phyloP scores from a whole-genome alignment of 2,797 vertebrate species.

The Coreius guichenoti region DNA sequence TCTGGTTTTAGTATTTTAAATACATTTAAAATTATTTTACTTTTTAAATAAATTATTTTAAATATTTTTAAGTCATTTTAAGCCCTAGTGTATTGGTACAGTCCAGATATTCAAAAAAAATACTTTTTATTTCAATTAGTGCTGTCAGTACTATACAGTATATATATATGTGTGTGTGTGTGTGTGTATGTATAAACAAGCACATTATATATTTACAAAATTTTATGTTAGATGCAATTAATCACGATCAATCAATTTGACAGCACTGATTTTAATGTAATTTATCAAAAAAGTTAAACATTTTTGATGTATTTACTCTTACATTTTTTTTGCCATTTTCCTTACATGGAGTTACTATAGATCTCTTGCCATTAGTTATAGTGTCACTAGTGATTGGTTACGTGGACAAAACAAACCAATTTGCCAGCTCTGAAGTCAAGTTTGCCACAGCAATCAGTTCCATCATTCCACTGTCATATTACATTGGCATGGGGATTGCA shows the following conservation, averaged over 20 bases:
- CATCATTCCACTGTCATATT: conserved; percentile 89
- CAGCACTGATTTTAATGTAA: not conserved
- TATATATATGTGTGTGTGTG: no score
- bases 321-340: conserved; percentile 4
- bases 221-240: no score
- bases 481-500: conserved; percentile 92
- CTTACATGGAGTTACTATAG: conserved; percentile 67
- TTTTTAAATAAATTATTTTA: no score
- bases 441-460: conserved; percentile 84
- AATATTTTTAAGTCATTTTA: no score
- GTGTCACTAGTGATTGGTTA: conserved; percentile 86
- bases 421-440: conserved; percentile 80
- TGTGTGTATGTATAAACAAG: no score
- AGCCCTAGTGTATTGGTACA: not conserved
- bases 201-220: no score
- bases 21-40: no score
- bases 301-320: not conserved
- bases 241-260: no score
- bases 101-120: not conserved
- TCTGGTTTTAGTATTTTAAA: no score
- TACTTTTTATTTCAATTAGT: no score
- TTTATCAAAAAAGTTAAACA: not conserved
- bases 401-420: conserved; percentile 79
- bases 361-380: conserved; percentile 86
- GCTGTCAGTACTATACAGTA: no score